Conservation (phyloP, 1,140 invertebrate genomes). For the Apis laboriosa region DNA sequence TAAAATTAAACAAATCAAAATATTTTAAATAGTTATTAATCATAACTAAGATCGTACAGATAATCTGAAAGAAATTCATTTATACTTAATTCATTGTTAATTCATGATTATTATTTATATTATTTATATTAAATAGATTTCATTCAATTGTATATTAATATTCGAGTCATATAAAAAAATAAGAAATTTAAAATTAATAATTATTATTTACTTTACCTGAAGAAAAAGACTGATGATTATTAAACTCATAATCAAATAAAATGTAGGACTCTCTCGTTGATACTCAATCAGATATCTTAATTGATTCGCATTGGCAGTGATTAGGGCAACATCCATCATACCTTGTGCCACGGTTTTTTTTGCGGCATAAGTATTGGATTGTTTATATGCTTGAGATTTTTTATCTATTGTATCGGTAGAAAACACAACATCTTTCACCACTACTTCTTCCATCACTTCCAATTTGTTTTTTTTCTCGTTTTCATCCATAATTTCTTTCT, state of each 20-base stretch:
- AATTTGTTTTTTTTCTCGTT: background rate
- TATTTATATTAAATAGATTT: too few species aligned
- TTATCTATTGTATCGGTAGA: constrained; percentile 71
- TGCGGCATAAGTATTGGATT: constrained; percentile 77
- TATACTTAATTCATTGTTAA: background rate
- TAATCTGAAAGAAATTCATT: background rate
- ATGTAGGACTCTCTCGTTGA: constrained; percentile 81
- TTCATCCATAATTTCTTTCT: background rate
- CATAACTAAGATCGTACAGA: background rate
- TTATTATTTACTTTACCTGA: constrained; percentile 74
- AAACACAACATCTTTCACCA: constrained; percentile 15
- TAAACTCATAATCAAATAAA: constrained; percentile 81
- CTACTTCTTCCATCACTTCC: constrained; percentile 23
- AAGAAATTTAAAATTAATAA: background rate
- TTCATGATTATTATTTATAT: background rate
- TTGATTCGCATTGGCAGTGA: constrained; percentile 93
- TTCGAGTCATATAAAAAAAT: background rate
- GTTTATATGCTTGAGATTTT: constrained; percentile 46
- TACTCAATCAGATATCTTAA: constrained; percentile 88
- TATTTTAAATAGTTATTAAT: background rate
- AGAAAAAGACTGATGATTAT: constrained; percentile 83
- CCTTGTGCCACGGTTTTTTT: constrained; percentile 83
- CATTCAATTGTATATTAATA: background rate
- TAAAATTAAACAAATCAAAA: constrained; percentile 51
- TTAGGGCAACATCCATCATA: constrained; percentile 91